A percentile compares a stretch with the other conserved stretches of the same genome.
phyloP scores from a whole-genome alignment of 2,113 vertebrate species.

The Psammodynastes pulverulentus region DNA sequence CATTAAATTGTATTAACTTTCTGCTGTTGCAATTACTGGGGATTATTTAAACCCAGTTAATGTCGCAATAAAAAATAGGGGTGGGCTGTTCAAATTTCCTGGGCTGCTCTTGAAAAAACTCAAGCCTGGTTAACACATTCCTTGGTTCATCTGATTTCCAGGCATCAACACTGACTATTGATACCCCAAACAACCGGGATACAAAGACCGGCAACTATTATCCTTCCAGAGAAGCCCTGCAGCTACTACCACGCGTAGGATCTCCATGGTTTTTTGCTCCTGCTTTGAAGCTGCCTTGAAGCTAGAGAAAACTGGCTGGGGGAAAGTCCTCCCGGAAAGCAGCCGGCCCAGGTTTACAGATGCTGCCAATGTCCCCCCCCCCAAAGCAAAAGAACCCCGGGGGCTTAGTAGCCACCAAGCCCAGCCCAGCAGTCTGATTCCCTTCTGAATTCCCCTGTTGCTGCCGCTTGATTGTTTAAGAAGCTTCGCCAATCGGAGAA shows the following conservation, averaged over 20 bases:
- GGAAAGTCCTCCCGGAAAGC: background rate
- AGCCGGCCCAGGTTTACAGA: background rate
- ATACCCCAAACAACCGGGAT: background rate
- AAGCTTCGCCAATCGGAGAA: background rate
- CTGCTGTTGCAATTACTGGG: background rate
- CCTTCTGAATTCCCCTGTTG: background rate
- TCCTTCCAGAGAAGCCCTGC: background rate
- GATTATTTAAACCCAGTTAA: background rate
- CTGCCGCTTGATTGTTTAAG: background rate
- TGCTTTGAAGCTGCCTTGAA: background rate
- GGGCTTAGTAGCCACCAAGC: too few species aligned
- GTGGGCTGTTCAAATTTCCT: background rate
- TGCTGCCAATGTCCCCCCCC: background rate
- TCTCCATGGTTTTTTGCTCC: background rate
- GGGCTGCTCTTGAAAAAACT: background rate
- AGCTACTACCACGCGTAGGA: background rate
- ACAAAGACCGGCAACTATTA: background rate
- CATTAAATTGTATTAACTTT: background rate
- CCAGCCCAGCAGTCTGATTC: background rate
- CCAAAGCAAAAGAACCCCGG: background rate
- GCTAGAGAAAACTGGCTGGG: background rate
- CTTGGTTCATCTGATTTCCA: background rate
- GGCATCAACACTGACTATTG: background rate
- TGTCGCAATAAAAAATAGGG: background rate
- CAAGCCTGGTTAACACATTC: too few species aligned